These are phyloP conservation scores for Ceratoteleas bidentatus DNA, from an alignment of 1,140 invertebrate genomes.

Conservation along the genomic window DNA sequence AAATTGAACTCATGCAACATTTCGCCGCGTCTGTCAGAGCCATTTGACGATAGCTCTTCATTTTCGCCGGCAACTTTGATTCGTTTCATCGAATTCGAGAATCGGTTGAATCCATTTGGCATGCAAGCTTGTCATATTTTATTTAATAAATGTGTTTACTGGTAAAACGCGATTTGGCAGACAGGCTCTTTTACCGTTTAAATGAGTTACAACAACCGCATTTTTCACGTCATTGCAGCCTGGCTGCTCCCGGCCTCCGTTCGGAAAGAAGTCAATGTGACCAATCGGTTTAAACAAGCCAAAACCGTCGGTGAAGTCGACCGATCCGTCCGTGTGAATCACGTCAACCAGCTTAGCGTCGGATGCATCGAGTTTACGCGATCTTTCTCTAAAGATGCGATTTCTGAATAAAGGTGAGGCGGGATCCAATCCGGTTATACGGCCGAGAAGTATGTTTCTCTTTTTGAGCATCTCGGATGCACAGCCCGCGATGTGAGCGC, in stretches of 20 bases:
- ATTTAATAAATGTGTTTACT: no score
- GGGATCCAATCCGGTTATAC: conserved; percentile 89
- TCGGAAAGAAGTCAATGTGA: conserved; percentile 88
- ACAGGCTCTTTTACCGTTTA: conserved; percentile 70
- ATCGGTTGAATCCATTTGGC: no score
- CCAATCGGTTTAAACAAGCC: conserved; percentile 85
- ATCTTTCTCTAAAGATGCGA: conserved; percentile 78
- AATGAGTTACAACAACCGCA: conserved; percentile 81
- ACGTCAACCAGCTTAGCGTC: conserved; percentile 93
- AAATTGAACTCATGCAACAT: no score
- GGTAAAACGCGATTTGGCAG: no score
- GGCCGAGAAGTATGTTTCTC: conserved; percentile 83
- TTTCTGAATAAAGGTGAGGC: conserved; percentile 86
- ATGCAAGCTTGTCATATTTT: no score
- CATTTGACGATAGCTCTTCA: no score
- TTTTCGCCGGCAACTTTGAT: no score
- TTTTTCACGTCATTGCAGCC: conserved; percentile 84
- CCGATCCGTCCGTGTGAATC: conserved; percentile 90
- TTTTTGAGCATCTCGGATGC: conserved; percentile 85
- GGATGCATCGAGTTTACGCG: conserved; percentile 85
- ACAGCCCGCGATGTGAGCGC: conserved; percentile 88
- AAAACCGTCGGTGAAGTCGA: conserved; percentile 85
- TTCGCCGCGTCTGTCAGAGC: no score
- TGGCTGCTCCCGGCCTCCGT: conserved; percentile 87
- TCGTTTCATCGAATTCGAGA: no score